Conservation (phyloP, 1,140 invertebrate species). For the Pachyrhynchus sulphureomaculatus region DNA sequence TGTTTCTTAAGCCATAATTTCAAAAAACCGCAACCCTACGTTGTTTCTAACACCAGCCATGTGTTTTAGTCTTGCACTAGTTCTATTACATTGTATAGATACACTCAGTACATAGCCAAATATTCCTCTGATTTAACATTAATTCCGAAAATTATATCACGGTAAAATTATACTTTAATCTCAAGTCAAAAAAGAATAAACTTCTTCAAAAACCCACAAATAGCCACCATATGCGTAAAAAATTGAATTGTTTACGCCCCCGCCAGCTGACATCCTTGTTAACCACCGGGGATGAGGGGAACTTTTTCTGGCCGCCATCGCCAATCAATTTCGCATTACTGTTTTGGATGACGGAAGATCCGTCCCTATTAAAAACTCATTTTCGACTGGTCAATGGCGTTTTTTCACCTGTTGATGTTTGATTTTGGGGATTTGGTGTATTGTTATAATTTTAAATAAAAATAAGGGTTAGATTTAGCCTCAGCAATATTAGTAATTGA, state of each 20-base stretch:
- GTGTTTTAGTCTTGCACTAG: too few species aligned
- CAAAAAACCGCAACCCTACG: too few species aligned
- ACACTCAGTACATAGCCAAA: too few species aligned
- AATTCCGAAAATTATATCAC: background rate
- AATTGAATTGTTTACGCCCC: slow-evolving; percentile 25
- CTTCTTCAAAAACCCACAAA: slow-evolving; percentile 14
- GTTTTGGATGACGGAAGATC: slow-evolving; percentile 18
- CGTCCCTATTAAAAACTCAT: slow-evolving; percentile 21
- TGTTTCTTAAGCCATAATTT: too few species aligned
- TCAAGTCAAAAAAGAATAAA: background rate
- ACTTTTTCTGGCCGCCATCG: slow-evolving; percentile 14
- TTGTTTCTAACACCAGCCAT: too few species aligned
- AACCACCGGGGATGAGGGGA: slow-evolving; percentile 9
- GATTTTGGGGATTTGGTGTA: too few species aligned
- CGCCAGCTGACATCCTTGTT: slow-evolving; percentile 27
- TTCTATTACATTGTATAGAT: too few species aligned
- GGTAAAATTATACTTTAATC: background rate
- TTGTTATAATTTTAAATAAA: too few species aligned
- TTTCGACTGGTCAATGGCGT: slow-evolving; percentile 9
- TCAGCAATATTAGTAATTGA: too few species aligned
- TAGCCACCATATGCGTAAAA: slow-evolving; percentile 19
- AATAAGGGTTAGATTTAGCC: too few species aligned
- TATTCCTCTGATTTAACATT: too few species aligned
- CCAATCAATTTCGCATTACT: slow-evolving; percentile 27
- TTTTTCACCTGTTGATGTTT: slow-evolving; percentile 9